Conservation (phyloP, 2,888 invertebrate species). For the Tillus elongatus region DNA sequence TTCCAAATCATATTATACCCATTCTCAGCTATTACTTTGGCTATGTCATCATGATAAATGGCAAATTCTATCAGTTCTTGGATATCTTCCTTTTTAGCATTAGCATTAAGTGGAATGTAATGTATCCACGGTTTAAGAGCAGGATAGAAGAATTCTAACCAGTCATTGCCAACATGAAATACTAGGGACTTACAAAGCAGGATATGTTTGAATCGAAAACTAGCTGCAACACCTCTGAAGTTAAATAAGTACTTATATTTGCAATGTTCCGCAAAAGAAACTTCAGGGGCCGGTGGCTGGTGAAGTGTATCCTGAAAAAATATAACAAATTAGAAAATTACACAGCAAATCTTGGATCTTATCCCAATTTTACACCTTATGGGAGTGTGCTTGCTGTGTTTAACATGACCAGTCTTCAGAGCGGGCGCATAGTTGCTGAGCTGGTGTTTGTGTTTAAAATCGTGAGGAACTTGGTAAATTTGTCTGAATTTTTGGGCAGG, state of each 20-base stretch:
- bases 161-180: constrained; percentile 88
- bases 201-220: constrained; percentile 92
- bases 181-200: constrained; percentile 88
- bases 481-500: too few relatives aligned
- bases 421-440: too few relatives aligned
- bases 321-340: constrained; percentile 13
- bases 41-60: constrained; percentile 62
- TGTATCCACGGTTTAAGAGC: constrained; percentile 91
- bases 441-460: too few relatives aligned
- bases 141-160: constrained; percentile 92
- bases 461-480: too few relatives aligned
- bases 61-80: constrained; percentile 66
- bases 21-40: constrained; percentile 67
- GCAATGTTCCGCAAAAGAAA: constrained; percentile 86
- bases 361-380: too few relatives aligned
- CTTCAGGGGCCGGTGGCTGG: constrained; percentile 74
- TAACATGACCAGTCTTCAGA: too few relatives aligned
- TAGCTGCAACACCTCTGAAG: constrained; percentile 93
- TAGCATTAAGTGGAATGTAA: constrained; percentile 72
- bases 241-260: constrained; percentile 90
- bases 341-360: constrained; percentile 4
- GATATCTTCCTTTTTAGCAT: constrained; percentile 59
- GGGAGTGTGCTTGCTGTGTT: too few relatives aligned
- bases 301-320: constrained; percentile 71
- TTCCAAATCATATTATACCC: constrained; percentile 79